phyloP scores from a whole-genome alignment of 2,797 vertebrate species.

The Dicrostonyx torquatus region DNA sequence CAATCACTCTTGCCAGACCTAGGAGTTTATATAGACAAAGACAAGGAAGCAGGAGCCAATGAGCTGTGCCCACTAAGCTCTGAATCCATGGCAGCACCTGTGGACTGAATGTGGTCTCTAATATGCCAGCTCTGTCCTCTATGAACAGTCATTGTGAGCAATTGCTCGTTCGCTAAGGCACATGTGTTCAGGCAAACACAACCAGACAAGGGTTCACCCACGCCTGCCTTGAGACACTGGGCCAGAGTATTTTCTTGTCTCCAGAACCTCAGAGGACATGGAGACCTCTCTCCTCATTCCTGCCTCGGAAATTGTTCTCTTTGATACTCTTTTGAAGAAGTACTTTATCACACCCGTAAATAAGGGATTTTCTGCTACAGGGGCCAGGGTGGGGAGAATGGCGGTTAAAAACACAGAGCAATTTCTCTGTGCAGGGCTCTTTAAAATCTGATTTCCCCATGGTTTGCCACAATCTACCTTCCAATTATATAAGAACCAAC shows the following conservation, averaged over 20 bases:
- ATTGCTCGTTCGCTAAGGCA: background rate
- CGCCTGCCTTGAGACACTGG: background rate
- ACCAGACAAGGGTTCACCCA: background rate
- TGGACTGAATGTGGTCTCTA: background rate
- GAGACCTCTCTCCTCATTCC: background rate
- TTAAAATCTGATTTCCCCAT: background rate
- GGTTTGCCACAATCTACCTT: background rate
- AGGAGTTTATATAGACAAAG: background rate
- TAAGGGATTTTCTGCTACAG: background rate
- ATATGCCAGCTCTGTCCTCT: background rate
- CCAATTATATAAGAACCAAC: background rate
- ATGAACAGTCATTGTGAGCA: background rate
- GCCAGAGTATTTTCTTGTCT: background rate
- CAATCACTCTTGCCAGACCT: background rate
- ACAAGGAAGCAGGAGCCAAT: background rate
- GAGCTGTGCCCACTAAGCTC: background rate
- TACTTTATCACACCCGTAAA: background rate
- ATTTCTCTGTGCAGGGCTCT: background rate
- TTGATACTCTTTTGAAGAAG: background rate
- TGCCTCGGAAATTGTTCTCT: background rate
- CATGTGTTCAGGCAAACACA: background rate
- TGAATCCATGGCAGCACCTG: background rate
- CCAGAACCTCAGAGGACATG: background rate
- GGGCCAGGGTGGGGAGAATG: background rate
- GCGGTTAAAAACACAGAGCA: background rate